Percentiles rank a stretch among this genome's conserved stretches.
phyloP scores from a whole-genome alignment of 2,113 vertebrate species.

The Bagarius yarrelli region DNA sequence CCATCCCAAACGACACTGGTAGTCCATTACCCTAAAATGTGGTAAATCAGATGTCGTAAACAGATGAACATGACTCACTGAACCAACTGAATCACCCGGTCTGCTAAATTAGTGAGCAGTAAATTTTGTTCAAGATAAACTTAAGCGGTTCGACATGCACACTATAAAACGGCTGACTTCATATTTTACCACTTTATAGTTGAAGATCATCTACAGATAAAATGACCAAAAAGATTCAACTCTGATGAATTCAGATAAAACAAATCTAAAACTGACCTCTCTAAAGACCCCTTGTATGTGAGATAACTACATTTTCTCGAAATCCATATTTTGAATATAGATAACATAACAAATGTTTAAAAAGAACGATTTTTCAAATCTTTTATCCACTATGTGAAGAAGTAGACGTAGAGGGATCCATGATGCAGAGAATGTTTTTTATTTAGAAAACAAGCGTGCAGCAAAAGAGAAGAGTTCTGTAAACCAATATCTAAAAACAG shows the following conservation, averaged over 20 bases:
- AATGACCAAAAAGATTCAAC: neutral
- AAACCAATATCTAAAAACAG: too few species aligned
- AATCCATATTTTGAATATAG: too few species aligned
- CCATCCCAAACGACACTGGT: neutral
- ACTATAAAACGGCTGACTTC: neutral
- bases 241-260: neutral
- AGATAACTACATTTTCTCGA: too few species aligned
- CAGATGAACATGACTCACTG: neutral
- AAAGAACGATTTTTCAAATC: too few species aligned
- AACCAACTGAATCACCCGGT: neutral
- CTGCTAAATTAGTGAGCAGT: neutral
- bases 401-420: too few species aligned
- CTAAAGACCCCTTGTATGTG: too few species aligned
- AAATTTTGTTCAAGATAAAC: neutral
- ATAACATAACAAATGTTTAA: too few species aligned
- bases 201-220: neutral
- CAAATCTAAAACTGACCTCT: neutral
- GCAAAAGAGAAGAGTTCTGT: too few species aligned
- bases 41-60: neutral
- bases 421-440: too few species aligned
- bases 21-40: neutral
- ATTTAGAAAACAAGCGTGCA: too few species aligned
- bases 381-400: too few species aligned
- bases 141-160: neutral
- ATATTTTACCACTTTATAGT: neutral